Base-by-base conservation (phyloP, 2,888 invertebrate genomes). In the Parthenolecanium corni region DNA sequence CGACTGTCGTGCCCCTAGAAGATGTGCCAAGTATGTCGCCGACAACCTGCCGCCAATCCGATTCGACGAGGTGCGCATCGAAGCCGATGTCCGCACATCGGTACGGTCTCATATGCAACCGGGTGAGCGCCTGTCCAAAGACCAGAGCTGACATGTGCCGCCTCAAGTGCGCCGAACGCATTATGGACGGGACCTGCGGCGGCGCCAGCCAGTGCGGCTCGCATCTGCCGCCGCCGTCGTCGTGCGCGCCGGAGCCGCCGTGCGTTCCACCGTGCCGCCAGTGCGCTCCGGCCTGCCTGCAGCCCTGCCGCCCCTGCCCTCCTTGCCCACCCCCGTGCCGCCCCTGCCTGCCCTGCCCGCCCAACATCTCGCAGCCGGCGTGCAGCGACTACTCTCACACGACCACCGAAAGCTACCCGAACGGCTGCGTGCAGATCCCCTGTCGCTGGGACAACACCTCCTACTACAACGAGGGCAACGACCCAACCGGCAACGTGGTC, bases 341-440 rank as follows among this genome's bases (percentile, higher is more conserved):
- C 21, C 25, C 62, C 1, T 18, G 14, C 4, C 40, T 23, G 20
- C 58, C 36, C 5, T 52, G 40, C 16, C 51, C 61, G 2, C 46
- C 52, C 21, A 14, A n/a, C 1, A 6, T 36, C n/a, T 25, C 40
- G 16, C 52, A 46, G 25, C 25, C 20, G 9, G 52, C 18, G 12
- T 21, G 49, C 54, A 52, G 47, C 40, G 36, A 25, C 12, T 64
- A 25, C 36, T 20, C 38, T 23, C 44, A 58, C 56, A 64, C 62
- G 49, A 64, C 52, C 49, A 53, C 54, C 53, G 54, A 51, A 52
- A 53, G 53, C 62, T 64, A 64, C 52, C 64, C 64, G 53, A 56
- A 42, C 40, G 54, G 56, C 52, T 14, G 23, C 18, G 18, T 21
- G 5, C 6, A 18, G 11, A 21, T 25, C 12, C 47, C 58, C 2